Evolutionary conservation across 37 sponge, comb jelly and placozoan genomes (phyloP).

Genomic region (Halichondria panicea): DNA sequence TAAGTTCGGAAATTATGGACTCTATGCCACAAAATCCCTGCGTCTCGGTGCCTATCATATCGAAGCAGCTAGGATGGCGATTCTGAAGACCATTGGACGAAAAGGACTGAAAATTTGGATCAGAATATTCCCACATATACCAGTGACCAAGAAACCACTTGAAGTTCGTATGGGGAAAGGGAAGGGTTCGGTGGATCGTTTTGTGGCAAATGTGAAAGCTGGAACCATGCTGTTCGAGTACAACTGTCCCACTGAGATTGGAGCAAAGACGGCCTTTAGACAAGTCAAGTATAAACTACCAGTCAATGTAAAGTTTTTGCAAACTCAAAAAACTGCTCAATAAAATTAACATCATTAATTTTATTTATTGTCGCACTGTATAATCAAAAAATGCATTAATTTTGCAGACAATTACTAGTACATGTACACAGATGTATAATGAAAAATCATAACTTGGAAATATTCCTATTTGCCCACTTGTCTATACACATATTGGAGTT

Average conservation of each 20-base stretch:
- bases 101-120: constrained; percentile 38
- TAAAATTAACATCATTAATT: not conserved
- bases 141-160: constrained; percentile 83
- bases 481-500: too few species aligned
- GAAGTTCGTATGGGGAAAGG: constrained; percentile 92
- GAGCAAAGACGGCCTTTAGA: constrained; percentile 44
- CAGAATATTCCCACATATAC: constrained; percentile 70
- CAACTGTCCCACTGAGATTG: constrained; percentile 30
- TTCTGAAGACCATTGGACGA: constrained; percentile 51
- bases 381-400: too few species aligned
- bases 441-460: too few species aligned
- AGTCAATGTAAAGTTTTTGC: constrained; percentile 41
- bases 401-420: too few species aligned
- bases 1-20: constrained; percentile 34
- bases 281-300: constrained; percentile 63
- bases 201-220: constrained; percentile 63
- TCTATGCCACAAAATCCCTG: constrained; percentile 48
- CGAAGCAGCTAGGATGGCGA: constrained; percentile 55
- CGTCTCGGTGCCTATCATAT: constrained; percentile 58
- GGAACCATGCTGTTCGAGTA: constrained; percentile 73
- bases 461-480: too few species aligned
- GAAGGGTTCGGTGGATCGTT: constrained; percentile 85
- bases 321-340: not conserved
- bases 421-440: too few species aligned
- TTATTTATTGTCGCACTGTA: not conserved